Conservation (phyloP, 2,888 invertebrate genomes). For the Pedicia rivosa region DNA sequence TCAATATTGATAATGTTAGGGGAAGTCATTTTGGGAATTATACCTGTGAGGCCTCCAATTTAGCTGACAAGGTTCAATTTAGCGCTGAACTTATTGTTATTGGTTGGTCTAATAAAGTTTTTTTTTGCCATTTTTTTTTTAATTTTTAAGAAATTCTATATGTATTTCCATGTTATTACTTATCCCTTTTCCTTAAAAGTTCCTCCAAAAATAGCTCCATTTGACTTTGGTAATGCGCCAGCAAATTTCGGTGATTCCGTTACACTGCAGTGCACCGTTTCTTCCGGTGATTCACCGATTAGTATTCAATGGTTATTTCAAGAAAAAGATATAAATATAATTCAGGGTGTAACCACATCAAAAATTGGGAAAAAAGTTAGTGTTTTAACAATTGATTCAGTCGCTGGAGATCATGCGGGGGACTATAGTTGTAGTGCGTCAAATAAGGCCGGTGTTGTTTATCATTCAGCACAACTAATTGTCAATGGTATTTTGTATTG, state of each 20-base stretch:
- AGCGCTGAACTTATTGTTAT: constrained; percentile 49
- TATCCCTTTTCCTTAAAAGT: too few relatives aligned
- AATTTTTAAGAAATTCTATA: neutral
- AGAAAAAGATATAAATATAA: constrained; percentile 25
- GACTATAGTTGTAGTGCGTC: constrained; percentile 53
- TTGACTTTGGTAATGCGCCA: constrained; percentile 50
- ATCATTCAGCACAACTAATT: constrained; percentile 41
- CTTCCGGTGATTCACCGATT: constrained; percentile 47
- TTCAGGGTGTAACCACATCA: constrained; percentile 34
- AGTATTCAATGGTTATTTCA: constrained; percentile 52
- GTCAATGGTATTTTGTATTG: constrained; percentile 35
- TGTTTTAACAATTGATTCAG: constrained; percentile 50
- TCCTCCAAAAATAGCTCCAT: constrained; percentile 55
- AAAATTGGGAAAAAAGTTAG: constrained; percentile 43
- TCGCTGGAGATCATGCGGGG: constrained; percentile 50
- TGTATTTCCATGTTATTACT: neutral
- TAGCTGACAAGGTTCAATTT: constrained; percentile 43
- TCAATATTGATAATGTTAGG: constrained; percentile 45
- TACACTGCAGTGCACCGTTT: constrained; percentile 40
- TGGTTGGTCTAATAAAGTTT: constrained; percentile 60
- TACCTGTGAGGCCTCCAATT: constrained; percentile 39
- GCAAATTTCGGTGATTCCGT: constrained; percentile 46
- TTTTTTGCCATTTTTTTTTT: constrained; percentile 21
- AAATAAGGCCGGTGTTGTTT: constrained; percentile 44
- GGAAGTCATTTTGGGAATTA: constrained; percentile 55